These are phyloP conservation scores for Craterocephalus amniculus DNA, from an alignment of 2,797 vertebrate species.

Conservation along the genomic window DNA sequence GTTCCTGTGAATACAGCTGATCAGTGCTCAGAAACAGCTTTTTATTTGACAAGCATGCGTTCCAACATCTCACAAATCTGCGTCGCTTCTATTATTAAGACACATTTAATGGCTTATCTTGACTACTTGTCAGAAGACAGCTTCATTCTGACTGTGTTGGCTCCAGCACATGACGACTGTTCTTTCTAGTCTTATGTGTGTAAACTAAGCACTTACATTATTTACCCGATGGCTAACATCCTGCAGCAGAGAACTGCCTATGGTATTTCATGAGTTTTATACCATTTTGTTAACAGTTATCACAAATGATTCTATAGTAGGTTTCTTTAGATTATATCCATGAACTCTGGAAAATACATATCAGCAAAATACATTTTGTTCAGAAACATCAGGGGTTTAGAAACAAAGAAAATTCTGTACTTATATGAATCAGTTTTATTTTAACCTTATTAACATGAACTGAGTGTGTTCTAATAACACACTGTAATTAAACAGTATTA, in stretches of 20 bases:
- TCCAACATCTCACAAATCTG: neutral
- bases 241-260: slow-evolving; percentile 9
- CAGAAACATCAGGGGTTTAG: neutral
- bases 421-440: too few relatives aligned
- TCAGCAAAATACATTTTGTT: neutral
- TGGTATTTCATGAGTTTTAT: slow-evolving; percentile 3
- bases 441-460: too few relatives aligned
- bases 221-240: slow-evolving; percentile 37
- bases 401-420: too few relatives aligned
- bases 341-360: neutral
- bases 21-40: slow-evolving; percentile 1
- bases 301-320: slow-evolving; percentile 10
- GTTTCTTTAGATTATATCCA: slow-evolving; percentile 18
- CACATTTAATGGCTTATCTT: slow-evolving; percentile 16
- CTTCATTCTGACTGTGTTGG: slow-evolving; percentile 18
- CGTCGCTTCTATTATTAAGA: neutral
- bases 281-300: slow-evolving; percentile 9
- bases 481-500: slow-evolving; percentile 1
- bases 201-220: neutral
- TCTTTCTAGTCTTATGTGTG: slow-evolving; percentile 1
- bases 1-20: neutral
- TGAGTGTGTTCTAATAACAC: slow-evolving; percentile 8
- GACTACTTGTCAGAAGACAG: slow-evolving; percentile 27
- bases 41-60: slow-evolving; percentile 5
- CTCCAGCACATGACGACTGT: slow-evolving; percentile 11